Evolutionary conservation across 35 echinoderm and acorn worm genomes (phyloP), one percentile per base, ranked within the genome.

Genomic region (Eucidaris tribuloides): DNA sequence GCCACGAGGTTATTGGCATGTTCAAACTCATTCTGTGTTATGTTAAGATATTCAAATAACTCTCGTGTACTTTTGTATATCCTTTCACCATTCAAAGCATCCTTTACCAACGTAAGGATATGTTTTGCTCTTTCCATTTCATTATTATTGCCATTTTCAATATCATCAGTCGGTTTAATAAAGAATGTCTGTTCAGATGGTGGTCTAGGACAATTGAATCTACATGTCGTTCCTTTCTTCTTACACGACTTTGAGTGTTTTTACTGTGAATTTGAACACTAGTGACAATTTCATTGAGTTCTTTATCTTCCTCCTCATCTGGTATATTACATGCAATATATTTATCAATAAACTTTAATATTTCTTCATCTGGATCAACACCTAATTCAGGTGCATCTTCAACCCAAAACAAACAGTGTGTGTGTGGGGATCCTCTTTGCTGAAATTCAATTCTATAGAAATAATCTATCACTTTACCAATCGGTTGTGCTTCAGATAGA

Each of bases 181-280:
- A 89, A 82, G 59, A 90, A 95, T 82, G 87, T 90, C 19, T 76
- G 6, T 79, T 78, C 65, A 36, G 60, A 63, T 74, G 82, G 64
- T 85, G 58, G 82, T 72, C 42, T 85, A 25, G 81, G 92, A 65
- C 89, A 94, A 71, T 89, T 85, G 62, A 94, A 94, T 76, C 87
- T 65, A 76, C 92, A 94, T 14, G 43, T 78, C 20, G 48, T 90
- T 32, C 92, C 87, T 31, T 63, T 80, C 66, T 94, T 94, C 46
- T 39, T 90, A 42, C 85, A 94, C 20, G 91, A 89, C 63, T 89
- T 94, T 78, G 91, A 79, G 83, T 94, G 91, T 27, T 81, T 94
- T 85, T 81, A 42, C 58, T 89, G 46, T 86, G 82, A 52, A 57
- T 46, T 38, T 90, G 92, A 13, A 96, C 87, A 43, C 13, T 45